Conservation (phyloP, 2,888 invertebrate genomes). For the Diarsia brunnea region DNA sequence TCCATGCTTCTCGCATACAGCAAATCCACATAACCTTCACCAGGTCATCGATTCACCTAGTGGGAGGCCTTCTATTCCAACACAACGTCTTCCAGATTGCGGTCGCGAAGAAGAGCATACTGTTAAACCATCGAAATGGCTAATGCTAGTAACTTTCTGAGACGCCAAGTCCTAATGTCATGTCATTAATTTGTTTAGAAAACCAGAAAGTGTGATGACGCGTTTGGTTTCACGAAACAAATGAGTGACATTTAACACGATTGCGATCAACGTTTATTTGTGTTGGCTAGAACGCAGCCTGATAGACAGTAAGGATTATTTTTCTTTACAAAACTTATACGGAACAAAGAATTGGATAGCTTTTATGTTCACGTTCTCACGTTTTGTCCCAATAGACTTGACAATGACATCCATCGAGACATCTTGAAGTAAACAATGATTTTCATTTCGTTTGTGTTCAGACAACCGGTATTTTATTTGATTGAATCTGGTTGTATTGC, state of each 20-base stretch:
- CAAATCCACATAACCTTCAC: too few species aligned
- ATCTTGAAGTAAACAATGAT: conserved; percentile 15
- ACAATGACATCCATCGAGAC: conserved; percentile 9
- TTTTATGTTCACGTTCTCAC: neutral
- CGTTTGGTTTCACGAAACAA: neutral
- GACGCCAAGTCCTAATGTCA: neutral
- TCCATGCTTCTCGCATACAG: too few species aligned
- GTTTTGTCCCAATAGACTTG: neutral
- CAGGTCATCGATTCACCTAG: too few species aligned
- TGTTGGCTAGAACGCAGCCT: neutral
- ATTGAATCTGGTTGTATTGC: conserved; percentile 20
- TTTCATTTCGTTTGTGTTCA: conserved; percentile 16
- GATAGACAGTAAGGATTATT: neutral
- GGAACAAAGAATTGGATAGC: neutral
- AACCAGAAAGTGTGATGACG: neutral
- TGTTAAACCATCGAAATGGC: too few species aligned
- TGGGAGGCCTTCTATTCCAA: too few species aligned
- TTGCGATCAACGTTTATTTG: too few species aligned
- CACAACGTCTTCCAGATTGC: too few species aligned
- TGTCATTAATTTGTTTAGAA: neutral
- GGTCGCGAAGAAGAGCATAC: too few species aligned
- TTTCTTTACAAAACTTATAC: neutral
- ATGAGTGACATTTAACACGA: too few species aligned
- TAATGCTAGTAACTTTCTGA: neutral
- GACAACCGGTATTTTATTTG: conserved; percentile 21